Evolutionary conservation across 2,888 invertebrate genomes (phyloP).

Genomic region (Macaria notata): DNA sequence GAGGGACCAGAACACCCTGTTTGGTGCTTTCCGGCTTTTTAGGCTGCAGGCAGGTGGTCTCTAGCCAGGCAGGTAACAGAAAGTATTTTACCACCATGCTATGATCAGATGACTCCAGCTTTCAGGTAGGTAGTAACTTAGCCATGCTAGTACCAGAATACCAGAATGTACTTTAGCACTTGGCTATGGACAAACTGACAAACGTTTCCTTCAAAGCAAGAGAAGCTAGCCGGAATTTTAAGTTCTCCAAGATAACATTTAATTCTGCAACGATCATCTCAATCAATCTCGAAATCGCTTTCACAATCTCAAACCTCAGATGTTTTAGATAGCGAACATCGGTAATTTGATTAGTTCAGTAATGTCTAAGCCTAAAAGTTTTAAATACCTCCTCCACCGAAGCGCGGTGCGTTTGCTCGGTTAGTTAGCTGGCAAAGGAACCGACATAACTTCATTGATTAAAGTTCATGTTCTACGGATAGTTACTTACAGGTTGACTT

Average conservation of each 20-base stretch:
- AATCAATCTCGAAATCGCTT: constrained; percentile 4
- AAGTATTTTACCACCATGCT: no score
- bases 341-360: constrained; percentile 3
- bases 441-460: constrained; percentile 81
- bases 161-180: no score
- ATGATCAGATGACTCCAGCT: no score
- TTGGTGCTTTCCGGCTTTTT: no score
- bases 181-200: no score
- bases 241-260: no score
- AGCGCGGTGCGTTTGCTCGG: constrained; percentile 52
- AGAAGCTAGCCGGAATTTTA: no score
- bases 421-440: constrained; percentile 79
- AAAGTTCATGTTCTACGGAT: constrained; percentile 71
- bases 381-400: constrained; percentile 50
- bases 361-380: constrained; percentile 6
- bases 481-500: constrained; percentile 42
- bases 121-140: no score
- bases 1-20: background rate
- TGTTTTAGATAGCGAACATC: constrained; percentile 1
- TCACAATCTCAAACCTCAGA: background rate
- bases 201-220: no score
- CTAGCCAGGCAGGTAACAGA: no score
- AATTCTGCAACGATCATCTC: background rate
- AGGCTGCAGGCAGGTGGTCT: no score
- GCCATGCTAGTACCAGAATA: no score